A percentile compares a stretch with the other conserved stretches of the same genome.
Evolutionary conservation across 2,888 invertebrate genomes (phyloP).

Genomic region (Gari tellinella): DNA sequence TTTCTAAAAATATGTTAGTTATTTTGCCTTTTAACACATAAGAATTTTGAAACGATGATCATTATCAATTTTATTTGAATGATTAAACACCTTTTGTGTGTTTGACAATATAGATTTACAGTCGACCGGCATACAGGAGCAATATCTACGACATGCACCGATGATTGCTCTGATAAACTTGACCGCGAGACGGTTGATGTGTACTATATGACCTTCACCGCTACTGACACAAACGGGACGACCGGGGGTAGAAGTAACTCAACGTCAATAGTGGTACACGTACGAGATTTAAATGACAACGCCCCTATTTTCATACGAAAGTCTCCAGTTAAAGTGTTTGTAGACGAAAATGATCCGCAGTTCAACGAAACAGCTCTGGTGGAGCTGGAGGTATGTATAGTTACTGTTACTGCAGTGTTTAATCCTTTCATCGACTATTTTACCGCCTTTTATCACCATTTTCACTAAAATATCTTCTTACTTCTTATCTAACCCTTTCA

Average conservation of each 20-base stretch:
- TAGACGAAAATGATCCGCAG: conserved; percentile 25
- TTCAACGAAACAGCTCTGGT: not conserved
- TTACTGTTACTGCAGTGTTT: too few relatives aligned
- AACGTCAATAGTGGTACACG: conserved; percentile 31
- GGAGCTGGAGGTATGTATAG: too few relatives aligned
- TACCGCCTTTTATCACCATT: too few relatives aligned
- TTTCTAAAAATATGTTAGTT: too few relatives aligned
- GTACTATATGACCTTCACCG: conserved; percentile 51
- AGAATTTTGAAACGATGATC: too few relatives aligned
- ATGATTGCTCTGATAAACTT: conserved; percentile 9
- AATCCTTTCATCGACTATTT: too few relatives aligned
- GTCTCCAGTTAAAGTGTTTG: conserved; percentile 7
- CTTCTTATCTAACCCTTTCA: too few relatives aligned
- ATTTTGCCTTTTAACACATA: too few relatives aligned
- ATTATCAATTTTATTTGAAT: too few relatives aligned
- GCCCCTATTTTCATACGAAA: conserved; percentile 33
- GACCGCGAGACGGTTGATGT: conserved; percentile 35
- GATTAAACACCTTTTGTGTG: too few relatives aligned
- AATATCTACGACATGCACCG: conserved; percentile 25
- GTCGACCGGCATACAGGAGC: conserved; percentile 25
- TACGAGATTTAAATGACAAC: conserved; percentile 50
- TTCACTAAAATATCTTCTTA: too few relatives aligned
- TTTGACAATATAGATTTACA: conserved; percentile 33
- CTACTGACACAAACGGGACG: conserved; percentile 35
- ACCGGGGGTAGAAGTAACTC: conserved; percentile 39